These are phyloP conservation scores for Parasteatoda lunata DNA, from an alignment of 2,888 invertebrate genomes.

Conservation along the genomic window DNA sequence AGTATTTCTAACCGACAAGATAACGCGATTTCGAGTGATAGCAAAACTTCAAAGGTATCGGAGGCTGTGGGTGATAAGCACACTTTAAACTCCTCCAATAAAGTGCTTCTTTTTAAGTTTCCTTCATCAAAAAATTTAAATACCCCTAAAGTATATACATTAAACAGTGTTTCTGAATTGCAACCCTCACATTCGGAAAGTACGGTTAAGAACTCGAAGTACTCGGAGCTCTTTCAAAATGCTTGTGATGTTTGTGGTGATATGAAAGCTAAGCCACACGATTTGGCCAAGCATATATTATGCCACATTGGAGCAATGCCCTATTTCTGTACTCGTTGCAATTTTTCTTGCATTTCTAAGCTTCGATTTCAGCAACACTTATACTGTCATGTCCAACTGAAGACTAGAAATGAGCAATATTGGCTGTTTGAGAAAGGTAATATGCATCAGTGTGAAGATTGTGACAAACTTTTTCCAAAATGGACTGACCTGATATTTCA, in stretches of 20 bases:
- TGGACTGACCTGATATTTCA: not conserved
- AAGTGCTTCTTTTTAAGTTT: too few relatives aligned
- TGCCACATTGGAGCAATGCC: slow-evolving; percentile 20
- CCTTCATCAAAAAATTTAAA: too few relatives aligned
- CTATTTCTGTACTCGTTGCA: slow-evolving; percentile 1
- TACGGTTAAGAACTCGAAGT: not conserved
- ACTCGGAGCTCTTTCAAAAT: not conserved
- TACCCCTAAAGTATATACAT: too few relatives aligned
- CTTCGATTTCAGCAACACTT: not conserved
- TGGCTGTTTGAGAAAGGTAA: not conserved
- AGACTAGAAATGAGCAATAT: not conserved
- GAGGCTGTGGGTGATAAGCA: too few relatives aligned
- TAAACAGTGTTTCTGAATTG: too few relatives aligned
- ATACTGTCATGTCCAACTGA: not conserved
- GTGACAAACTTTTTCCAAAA: not conserved
- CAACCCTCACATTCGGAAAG: not conserved
- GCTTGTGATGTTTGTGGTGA: slow-evolving; percentile 22
- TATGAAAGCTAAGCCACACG: too few relatives aligned
- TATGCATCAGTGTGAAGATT: slow-evolving; percentile 14
- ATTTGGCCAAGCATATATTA: slow-evolving; percentile 1
- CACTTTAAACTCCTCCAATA: too few relatives aligned
- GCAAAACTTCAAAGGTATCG: too few relatives aligned
- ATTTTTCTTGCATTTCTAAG: slow-evolving; percentile 19
- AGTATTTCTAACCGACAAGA: too few relatives aligned
- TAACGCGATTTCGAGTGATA: too few relatives aligned